Evolutionary conservation across 2,113 vertebrate species (phyloP).

Genomic region (Oreocharis arfaki): DNA sequence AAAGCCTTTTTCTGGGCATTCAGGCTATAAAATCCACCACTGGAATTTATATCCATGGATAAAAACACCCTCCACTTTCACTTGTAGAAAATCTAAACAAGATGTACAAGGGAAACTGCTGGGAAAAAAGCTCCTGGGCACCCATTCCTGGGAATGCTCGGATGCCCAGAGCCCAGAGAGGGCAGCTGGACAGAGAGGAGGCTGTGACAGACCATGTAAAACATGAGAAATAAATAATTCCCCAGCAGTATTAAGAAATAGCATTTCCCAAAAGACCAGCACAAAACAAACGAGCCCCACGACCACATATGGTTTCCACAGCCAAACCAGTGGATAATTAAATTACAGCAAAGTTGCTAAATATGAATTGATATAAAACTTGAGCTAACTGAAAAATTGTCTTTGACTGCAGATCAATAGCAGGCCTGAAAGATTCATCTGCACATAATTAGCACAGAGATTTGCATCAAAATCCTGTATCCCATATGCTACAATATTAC

Average conservation of each 20-base stretch:
- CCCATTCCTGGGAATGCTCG: not conserved
- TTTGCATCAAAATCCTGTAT: slow-evolving; percentile 91
- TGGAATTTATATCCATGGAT: not conserved
- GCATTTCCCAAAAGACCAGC: not conserved
- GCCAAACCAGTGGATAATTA: slow-evolving; percentile 76
- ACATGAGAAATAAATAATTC: not conserved
- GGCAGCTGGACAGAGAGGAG: not conserved
- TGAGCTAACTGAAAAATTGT: slow-evolving; percentile 87
- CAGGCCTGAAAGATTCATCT: slow-evolving; percentile 81
- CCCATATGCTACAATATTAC: slow-evolving; percentile 87
- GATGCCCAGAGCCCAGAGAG: not conserved
- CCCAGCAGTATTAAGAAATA: not conserved
- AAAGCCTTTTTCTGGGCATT: not conserved
- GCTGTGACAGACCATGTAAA: not conserved
- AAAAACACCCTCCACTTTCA: not conserved
- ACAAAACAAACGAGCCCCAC: not conserved
- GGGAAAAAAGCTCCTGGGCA: not conserved
- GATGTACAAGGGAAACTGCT: no score
- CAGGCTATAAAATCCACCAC: not conserved
- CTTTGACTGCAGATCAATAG: slow-evolving; percentile 88
- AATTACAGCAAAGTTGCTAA: slow-evolving; percentile 88
- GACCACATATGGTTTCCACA: slow-evolving; percentile 27
- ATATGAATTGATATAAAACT: slow-evolving; percentile 80
- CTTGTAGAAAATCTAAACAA: not conserved
- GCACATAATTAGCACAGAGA: slow-evolving; percentile 88